A percentile compares a stretch with the other conserved stretches of the same genome.
Conservation (phyloP, 1,140 invertebrate species). For the Physella acuta region DNA sequence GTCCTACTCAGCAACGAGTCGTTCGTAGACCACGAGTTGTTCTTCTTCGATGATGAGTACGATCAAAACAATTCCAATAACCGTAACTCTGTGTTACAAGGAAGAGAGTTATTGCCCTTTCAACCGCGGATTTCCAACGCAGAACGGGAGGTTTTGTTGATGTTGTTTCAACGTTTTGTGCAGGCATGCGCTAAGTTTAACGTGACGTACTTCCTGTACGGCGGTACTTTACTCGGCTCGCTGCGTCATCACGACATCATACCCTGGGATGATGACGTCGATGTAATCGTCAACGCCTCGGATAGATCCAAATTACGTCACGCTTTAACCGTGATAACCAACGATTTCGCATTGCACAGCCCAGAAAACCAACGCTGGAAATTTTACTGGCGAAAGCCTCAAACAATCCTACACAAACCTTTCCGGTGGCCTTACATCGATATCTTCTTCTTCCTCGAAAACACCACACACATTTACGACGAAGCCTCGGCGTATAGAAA, state of each 20-base stretch:
- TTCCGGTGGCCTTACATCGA: constrained; percentile 2
- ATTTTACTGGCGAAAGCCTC: neutral
- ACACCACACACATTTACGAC: neutral
- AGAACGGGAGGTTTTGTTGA: neutral
- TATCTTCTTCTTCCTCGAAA: neutral
- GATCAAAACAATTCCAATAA: too few relatives aligned
- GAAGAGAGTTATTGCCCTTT: neutral
- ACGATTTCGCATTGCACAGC: neutral
- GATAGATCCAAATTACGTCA: neutral
- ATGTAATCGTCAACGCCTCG: neutral
- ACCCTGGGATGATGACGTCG: constrained; percentile 10
- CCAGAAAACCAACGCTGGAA: neutral
- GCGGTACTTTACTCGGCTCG: neutral
- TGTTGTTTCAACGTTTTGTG: constrained; percentile 1
- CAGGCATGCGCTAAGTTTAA: neutral
- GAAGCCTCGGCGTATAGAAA: neutral
- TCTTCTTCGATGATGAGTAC: too few relatives aligned
- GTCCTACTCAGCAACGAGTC: neutral
- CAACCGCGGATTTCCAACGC: neutral
- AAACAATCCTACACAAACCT: neutral
- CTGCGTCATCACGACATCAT: constrained; percentile 11
- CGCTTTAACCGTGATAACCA: neutral
- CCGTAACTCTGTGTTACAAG: too few relatives aligned
- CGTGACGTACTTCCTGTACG: constrained; percentile 10
- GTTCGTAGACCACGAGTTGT: too few relatives aligned